Percentiles rank a stretch among this genome's conserved stretches.
Conservation (phyloP, 1,140 invertebrate species). For the Tachypleus tridentatus region DNA sequence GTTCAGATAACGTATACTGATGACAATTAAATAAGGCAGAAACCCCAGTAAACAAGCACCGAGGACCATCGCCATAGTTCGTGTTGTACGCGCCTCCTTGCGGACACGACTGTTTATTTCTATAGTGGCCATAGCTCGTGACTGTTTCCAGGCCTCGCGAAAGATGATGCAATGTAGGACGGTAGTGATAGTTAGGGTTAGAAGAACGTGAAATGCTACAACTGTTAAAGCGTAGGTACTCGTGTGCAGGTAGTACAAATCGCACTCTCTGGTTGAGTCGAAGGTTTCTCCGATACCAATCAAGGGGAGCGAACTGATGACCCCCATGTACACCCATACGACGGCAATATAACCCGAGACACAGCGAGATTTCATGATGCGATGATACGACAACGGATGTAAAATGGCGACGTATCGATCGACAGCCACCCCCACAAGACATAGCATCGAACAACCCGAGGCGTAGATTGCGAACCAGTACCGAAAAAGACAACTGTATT, state of each 20-base stretch:
- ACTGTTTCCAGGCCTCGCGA: constrained; percentile 22
- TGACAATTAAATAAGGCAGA: constrained; percentile 21
- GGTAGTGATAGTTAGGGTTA: constrained; percentile 20
- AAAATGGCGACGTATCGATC: constrained; percentile 84
- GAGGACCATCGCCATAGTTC: constrained; percentile 25
- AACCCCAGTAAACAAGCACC: constrained; percentile 23
- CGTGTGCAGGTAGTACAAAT: constrained; percentile 21
- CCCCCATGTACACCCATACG: constrained; percentile 21
- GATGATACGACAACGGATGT: constrained; percentile 49
- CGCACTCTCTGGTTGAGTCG: constrained; percentile 20
- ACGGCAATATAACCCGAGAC: constrained; percentile 12
- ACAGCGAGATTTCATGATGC: constrained; percentile 9
- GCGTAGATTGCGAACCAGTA: constrained; percentile 24
- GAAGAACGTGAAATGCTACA: constrained; percentile 20
- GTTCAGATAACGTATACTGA: constrained; percentile 18
- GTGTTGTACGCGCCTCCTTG: constrained; percentile 21
- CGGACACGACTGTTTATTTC: constrained; percentile 13
- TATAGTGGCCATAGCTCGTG: constrained; percentile 17
- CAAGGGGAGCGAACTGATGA: constrained; percentile 21
- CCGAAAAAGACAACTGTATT: constrained; percentile 18
- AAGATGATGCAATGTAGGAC: constrained; percentile 22
- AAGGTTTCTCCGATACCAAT: constrained; percentile 14
- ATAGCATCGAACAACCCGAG: constrained; percentile 22
- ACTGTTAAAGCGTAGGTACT: constrained; percentile 14
- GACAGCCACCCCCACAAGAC: constrained; percentile 23